These are phyloP conservation scores for Byasa hedistus DNA, from an alignment of 2,888 invertebrate genomes.

Conservation along the genomic window DNA sequence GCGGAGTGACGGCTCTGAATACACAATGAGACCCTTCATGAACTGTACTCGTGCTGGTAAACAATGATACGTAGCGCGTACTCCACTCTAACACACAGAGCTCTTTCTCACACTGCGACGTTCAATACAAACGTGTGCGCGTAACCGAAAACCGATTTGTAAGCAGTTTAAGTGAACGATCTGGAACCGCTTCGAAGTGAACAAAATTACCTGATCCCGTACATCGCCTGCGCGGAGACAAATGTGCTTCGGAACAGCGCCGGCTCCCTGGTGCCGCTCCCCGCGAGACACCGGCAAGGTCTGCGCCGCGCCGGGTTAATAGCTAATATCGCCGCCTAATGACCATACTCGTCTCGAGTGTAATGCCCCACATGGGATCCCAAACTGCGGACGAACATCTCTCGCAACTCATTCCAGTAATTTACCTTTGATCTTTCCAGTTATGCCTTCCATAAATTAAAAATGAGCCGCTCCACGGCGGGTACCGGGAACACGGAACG, in stretches of 20 bases:
- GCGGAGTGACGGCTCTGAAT: not conserved
- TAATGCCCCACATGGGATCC: slow-evolving; percentile 70
- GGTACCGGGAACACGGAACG: too few relatives aligned
- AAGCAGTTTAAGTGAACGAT: slow-evolving; percentile 31
- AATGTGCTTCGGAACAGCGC: slow-evolving; percentile 43
- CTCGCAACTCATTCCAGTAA: slow-evolving; percentile 45
- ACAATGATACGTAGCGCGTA: too few relatives aligned
- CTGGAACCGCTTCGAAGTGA: slow-evolving; percentile 30
- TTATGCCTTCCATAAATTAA: not conserved
- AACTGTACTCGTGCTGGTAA: too few relatives aligned
- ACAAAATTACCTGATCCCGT: slow-evolving; percentile 35
- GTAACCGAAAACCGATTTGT: slow-evolving; percentile 10
- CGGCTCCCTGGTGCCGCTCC: slow-evolving; percentile 31
- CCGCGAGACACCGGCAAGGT: slow-evolving; percentile 58
- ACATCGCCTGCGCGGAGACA: slow-evolving; percentile 54
- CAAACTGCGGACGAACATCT: slow-evolving; percentile 47
- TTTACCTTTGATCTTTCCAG: slow-evolving; percentile 45
- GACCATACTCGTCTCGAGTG: slow-evolving; percentile 74
- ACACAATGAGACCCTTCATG: not conserved
- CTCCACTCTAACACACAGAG: too few relatives aligned
- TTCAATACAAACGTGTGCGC: too few relatives aligned
- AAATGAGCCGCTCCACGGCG: too few relatives aligned
- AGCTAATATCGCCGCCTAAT: slow-evolving; percentile 79
- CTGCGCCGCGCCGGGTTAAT: slow-evolving; percentile 70
- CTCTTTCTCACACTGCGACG: too few relatives aligned